Percentiles rank a stretch among this genome's conserved stretches.
Evolutionary conservation across 2,888 invertebrate species (phyloP).

Genomic region (Eupithecia vulgata): DNA sequence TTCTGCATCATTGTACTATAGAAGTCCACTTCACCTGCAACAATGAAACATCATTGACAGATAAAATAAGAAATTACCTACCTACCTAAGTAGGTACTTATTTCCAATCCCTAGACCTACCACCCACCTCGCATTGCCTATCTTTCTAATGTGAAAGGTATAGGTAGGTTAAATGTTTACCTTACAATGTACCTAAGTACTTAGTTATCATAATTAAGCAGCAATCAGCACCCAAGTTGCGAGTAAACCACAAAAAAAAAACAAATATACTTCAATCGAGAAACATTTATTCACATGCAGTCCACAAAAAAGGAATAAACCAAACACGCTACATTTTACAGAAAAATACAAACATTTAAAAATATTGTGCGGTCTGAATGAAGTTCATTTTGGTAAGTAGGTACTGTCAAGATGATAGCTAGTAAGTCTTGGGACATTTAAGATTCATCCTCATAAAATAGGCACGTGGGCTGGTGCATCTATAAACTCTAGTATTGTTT

Average conservation of each 20-base stretch:
- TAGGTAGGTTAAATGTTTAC: neutral
- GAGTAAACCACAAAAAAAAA: constrained; percentile 16
- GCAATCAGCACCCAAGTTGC: neutral
- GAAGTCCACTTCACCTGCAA: constrained; percentile 82
- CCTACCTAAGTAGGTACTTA: constrained; percentile 17
- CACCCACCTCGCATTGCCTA: neutral
- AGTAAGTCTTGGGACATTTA: neutral
- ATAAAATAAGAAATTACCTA: constrained; percentile 26
- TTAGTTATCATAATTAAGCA: neutral
- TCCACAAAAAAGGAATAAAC: constrained; percentile 76
- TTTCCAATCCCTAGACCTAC: neutral
- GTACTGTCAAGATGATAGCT: neutral
- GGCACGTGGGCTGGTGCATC: too few relatives aligned
- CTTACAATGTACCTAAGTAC: neutral
- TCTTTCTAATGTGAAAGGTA: neutral
- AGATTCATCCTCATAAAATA: too few relatives aligned
- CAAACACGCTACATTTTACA: constrained; percentile 78
- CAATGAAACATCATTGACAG: constrained; percentile 64
- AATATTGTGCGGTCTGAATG: constrained; percentile 54
- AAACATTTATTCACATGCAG: constrained; percentile 83
- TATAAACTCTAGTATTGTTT: too few relatives aligned
- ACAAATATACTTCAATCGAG: constrained; percentile 58
- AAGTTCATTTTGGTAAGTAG: neutral
- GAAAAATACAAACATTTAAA: constrained; percentile 65
- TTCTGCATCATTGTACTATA: constrained; percentile 80